Evolutionary conservation across 2,888 invertebrate species (phyloP), one percentile per base, ranked within the genome.

Genomic region (Tenthredo notha): DNA sequence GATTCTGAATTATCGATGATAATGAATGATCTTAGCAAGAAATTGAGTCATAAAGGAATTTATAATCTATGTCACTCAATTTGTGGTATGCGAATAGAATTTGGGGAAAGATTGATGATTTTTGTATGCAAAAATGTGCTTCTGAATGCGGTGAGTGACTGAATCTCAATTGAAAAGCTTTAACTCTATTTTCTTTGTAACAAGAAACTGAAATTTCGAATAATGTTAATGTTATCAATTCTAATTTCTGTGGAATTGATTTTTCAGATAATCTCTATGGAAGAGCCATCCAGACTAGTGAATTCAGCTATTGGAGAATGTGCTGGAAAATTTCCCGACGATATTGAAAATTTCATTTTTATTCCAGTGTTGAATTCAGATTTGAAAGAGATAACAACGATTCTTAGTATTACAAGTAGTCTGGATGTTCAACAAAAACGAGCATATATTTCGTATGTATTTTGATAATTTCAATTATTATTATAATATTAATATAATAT

Each of bases 311-410:
- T 92, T 9, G 85, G 72, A 21, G 89, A 90, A 78, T 87, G 90
- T 15, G 85, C 88, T 21, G 78, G 88, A 43, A 90, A 88, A 75
- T 92, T 90, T 88, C 90, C 92, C 1, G 90, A 92, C 7, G 92
- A 92, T 83, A 84, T 92, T 0, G 87, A 87, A 43, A 90, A 90
- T 74, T 88, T 89, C 1, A 87, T 92, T 84, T 90, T 90, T 33
- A 84, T 89, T 67, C 92, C 91, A 7, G 84, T 90, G 9, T 85
- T 92, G 21, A 90, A 90, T 86, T 65, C 67, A 4, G 88, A 92
- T 78, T 85, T 92, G 58, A 89, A 89, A 84, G 90, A 92, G 70
- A 80, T 87, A 40, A 85, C 85, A 6, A 37, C 84, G 0, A 83
- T 90, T 84, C 82, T 85, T 0, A 84, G 85, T 21, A 88, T 91